These are phyloP conservation scores for Tetragnatha versicolor DNA, from an alignment of 1,140 invertebrate species.

Conservation along the genomic window DNA sequence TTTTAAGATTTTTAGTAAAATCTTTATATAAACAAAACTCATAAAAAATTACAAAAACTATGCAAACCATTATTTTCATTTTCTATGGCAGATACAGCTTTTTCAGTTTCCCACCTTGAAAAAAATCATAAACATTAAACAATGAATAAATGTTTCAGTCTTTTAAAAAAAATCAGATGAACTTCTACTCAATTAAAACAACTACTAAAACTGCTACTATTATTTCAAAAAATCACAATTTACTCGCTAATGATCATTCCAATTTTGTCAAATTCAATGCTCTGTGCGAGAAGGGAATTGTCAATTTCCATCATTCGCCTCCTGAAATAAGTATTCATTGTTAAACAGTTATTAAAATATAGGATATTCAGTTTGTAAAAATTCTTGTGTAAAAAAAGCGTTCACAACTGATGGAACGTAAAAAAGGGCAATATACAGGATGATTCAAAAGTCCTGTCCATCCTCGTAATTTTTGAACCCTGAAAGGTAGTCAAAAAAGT, in stretches of 20 bases:
- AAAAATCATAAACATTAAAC: neutral
- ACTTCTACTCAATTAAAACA: too few species aligned
- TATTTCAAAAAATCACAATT: conserved; percentile 47
- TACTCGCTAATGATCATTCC: conserved; percentile 82
- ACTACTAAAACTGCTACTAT: neutral
- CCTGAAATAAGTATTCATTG: conserved; percentile 59
- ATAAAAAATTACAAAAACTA: neutral
- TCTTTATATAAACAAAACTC: too few species aligned
- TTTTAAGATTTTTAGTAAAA: too few species aligned
- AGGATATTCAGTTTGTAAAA: neutral
- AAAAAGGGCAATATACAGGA: too few species aligned
- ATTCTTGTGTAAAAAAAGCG: too few species aligned
- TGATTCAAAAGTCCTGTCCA: too few species aligned
- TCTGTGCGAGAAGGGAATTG: conserved; percentile 80
- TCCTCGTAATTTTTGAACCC: too few species aligned
- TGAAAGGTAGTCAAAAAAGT: too few species aligned
- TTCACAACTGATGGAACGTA: too few species aligned
- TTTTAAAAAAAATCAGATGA: too few species aligned
- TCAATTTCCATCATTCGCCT: conserved; percentile 85
- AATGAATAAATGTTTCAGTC: too few species aligned
- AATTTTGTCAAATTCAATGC: conserved; percentile 84
- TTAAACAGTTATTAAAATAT: neutral
- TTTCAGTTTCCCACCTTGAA: conserved; percentile 72
- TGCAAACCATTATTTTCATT: conserved; percentile 39
- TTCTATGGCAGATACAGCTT: conserved; percentile 55